phyloP scores from a whole-genome alignment of 2,888 invertebrate species.

The Nomada lathburiana region DNA sequence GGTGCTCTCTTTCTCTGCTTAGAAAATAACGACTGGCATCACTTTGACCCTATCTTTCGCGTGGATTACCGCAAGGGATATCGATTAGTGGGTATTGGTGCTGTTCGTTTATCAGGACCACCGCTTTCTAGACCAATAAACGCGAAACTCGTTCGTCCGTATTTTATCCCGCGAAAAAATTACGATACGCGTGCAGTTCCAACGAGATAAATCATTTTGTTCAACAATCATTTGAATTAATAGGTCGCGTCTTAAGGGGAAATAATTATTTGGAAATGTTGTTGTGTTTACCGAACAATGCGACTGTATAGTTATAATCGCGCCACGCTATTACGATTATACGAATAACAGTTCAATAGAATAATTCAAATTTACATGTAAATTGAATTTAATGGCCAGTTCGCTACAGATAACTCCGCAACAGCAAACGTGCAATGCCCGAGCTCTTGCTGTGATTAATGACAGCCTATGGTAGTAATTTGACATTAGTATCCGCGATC shows the following conservation, averaged over 20 bases:
- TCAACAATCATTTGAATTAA: background rate
- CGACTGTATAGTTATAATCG: constrained; percentile 57
- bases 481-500: constrained; percentile 73
- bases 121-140: background rate
- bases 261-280: constrained; percentile 27
- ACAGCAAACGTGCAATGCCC: constrained; percentile 55
- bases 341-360: constrained; percentile 74
- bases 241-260: constrained; percentile 9
- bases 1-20: constrained; percentile 36
- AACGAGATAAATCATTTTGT: background rate
- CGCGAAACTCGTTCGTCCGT: too few relatives aligned
- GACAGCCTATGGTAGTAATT: constrained; percentile 74
- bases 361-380: constrained; percentile 83
- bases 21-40: constrained; percentile 49
- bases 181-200: too few relatives aligned
- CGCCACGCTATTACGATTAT: constrained; percentile 76
- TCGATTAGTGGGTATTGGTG: constrained; percentile 38
- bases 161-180: too few relatives aligned
- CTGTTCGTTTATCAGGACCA: constrained; percentile 20
- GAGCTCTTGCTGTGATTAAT: constrained; percentile 77
- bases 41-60: constrained; percentile 36
- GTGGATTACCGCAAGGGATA: constrained; percentile 48
- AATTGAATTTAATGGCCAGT: constrained; percentile 81
- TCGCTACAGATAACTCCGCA: constrained; percentile 77
- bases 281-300: constrained; percentile 31